These are phyloP conservation scores for Eremophila alpestris DNA, from an alignment of 2,797 vertebrate genomes.

Conservation along the genomic window DNA sequence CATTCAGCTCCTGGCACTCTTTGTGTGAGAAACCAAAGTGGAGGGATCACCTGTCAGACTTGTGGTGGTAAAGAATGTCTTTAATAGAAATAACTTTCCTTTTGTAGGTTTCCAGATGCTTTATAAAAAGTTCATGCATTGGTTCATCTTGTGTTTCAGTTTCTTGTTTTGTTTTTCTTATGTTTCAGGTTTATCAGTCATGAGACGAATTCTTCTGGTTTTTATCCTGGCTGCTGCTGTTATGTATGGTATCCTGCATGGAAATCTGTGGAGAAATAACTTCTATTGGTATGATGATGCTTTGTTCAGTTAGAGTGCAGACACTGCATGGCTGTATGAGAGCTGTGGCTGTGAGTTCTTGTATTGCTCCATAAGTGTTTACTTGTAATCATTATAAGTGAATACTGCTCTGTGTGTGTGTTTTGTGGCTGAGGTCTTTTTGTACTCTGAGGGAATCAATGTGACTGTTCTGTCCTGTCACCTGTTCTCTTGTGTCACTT, in stretches of 20 bases:
- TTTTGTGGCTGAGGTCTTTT: background rate
- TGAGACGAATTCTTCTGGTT: conserved; percentile 76
- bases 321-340: background rate
- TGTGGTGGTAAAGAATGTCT: background rate
- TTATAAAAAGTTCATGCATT: background rate
- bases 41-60: background rate
- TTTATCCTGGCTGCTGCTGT: conserved; percentile 77
- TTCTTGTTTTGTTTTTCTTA: background rate
- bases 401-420: background rate
- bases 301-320: background rate
- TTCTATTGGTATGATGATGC: conserved; percentile 70
- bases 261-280: conserved; percentile 77
- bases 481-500: background rate
- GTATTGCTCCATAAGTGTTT: background rate
- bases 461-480: background rate
- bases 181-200: conserved; percentile 74
- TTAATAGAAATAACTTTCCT: background rate
- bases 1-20: background rate
- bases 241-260: conserved; percentile 78
- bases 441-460: background rate
- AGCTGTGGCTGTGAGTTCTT: background rate
- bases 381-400: background rate
- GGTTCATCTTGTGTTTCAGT: background rate
- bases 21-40: background rate
- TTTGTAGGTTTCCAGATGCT: background rate